Conservation (phyloP, 2,888 invertebrate genomes). For the Saturnia japonica region DNA sequence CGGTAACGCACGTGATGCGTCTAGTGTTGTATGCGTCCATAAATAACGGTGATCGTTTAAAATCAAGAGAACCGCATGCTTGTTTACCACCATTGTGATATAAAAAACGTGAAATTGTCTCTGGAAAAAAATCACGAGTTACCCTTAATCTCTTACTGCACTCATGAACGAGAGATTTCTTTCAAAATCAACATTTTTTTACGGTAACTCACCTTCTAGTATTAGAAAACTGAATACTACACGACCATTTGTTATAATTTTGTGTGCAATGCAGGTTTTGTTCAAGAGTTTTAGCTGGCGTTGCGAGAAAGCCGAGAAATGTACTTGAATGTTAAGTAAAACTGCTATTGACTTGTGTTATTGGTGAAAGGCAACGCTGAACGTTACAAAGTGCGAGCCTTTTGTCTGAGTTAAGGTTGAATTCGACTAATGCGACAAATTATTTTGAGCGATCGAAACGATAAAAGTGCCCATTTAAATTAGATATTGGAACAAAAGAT, state of each 20-base stretch:
- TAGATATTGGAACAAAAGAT: too few relatives aligned
- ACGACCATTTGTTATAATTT: constrained; percentile 27
- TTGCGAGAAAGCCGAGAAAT: constrained; percentile 38
- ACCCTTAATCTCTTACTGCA: constrained; percentile 51
- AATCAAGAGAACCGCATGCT: too few relatives aligned
- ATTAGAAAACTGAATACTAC: constrained; percentile 51
- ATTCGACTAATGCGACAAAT: constrained; percentile 37
- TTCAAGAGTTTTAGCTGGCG: neutral
- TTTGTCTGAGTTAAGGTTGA: constrained; percentile 71
- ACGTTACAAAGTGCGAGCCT: constrained; percentile 81
- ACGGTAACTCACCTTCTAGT: constrained; percentile 50
- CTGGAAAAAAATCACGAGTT: too few relatives aligned
- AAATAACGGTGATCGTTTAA: too few relatives aligned
- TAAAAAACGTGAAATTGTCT: too few relatives aligned
- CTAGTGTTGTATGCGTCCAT: too few relatives aligned
- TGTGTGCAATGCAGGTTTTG: constrained; percentile 42
- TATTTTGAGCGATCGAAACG: too few relatives aligned
- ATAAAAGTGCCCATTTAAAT: neutral
- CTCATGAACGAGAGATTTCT: constrained; percentile 57
- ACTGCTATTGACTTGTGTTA: constrained; percentile 29
- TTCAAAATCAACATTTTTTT: constrained; percentile 68
- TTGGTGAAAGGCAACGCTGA: constrained; percentile 68
- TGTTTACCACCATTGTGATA: too few relatives aligned
- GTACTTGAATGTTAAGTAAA: constrained; percentile 32
- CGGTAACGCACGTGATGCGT: too few relatives aligned